Evolutionary conservation across 37 sponge, comb jelly and placozoan genomes (phyloP), one percentile per base, ranked within the genome.

Genomic region (Theonella swinhoei): DNA sequence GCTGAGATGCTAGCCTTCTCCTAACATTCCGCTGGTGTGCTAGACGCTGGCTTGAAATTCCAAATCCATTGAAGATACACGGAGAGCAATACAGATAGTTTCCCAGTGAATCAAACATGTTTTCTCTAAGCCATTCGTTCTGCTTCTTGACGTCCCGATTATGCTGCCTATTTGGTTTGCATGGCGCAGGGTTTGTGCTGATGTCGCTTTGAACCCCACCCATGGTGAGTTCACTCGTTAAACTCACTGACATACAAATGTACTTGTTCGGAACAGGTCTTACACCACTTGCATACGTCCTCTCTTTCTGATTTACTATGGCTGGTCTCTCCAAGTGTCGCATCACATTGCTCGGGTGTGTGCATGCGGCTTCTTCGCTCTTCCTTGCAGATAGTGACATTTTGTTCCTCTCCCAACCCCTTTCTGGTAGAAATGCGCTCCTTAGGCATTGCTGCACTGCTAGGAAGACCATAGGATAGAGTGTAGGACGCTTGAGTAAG

Each of bases 91-190:
- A 14, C 11, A 47, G 54, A 14, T 75, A 43, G 28, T 74, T 83
- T 40, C 83, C 80, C 32, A 79, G 47, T 30, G 38, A 11, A 64
- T 86, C 87, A 73, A 86, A 79, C 34, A 86, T 74, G 59, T 86
- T 86, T 43, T n/a, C 20, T 35, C 80, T 67, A 26, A 86, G 68
- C 87, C 87, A 86, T 37, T 78, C 75, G 63, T 86, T 86, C 25
- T 86, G 78, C 20, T 60, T 77, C 22, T n/a, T 37, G 31, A 85
- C 2, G 42, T 85, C 86, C 11, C 71, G 8, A 35, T 68, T 33
- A 33, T 76, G 42, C 29, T 25, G 33, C 28, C 26, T 71, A 54
- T 82, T 25, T 62, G 38, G 61, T 60, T 47, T 47, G 7, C 54
- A 14, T 17, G 54, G 54, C 11, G 54, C 54, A 47, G 54, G 54